A percentile compares a stretch with the other conserved stretches of the same genome.
phyloP scores from a whole-genome alignment of 2,797 vertebrate species.

The Schizopygopsis pylzovi region DNA sequence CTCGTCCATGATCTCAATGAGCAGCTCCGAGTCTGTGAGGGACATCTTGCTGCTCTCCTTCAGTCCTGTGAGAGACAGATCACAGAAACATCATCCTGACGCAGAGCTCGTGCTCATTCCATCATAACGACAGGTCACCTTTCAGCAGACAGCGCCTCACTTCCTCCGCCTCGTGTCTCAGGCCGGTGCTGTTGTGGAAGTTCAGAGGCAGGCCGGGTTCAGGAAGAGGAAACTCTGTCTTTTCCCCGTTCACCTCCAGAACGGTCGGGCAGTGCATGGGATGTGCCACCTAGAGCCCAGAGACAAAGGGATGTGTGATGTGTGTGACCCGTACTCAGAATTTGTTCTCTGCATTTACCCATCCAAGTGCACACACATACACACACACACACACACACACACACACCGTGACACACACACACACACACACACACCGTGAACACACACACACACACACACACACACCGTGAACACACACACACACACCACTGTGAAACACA shows the following conservation, averaged over 20 bases:
- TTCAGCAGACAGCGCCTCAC: slow-evolving; percentile 77
- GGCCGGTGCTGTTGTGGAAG: slow-evolving; percentile 73
- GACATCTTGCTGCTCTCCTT: slow-evolving; percentile 78
- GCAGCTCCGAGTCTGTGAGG: slow-evolving; percentile 74
- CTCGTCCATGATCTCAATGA: slow-evolving; percentile 77
- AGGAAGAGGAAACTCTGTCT: slow-evolving; percentile 66
- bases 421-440: too few relatives aligned
- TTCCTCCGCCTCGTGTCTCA: slow-evolving; percentile 80
- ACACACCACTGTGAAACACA: too few relatives aligned
- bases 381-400: too few relatives aligned
- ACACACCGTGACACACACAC: too few relatives aligned
- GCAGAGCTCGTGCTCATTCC: not conserved
- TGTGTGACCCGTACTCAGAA: too few relatives aligned
- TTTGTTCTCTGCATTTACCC: too few relatives aligned
- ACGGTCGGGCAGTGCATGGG: slow-evolving; percentile 74
- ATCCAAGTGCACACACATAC: too few relatives aligned
- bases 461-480: too few relatives aligned
- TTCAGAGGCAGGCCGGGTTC: slow-evolving; percentile 69
- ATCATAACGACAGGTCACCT: slow-evolving; percentile 65
- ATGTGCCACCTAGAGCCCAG: slow-evolving; percentile 62
- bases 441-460: too few relatives aligned
- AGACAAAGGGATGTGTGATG: not conserved
- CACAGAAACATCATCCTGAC: not conserved
- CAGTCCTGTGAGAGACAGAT: slow-evolving; percentile 66
- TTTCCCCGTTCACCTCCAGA: slow-evolving; percentile 67